A percentile compares a stretch with the other conserved stretches of the same genome.
These are phyloP conservation scores for Clistopyga incitator DNA, from an alignment of 2,888 invertebrate genomes.

Conservation along the genomic window DNA sequence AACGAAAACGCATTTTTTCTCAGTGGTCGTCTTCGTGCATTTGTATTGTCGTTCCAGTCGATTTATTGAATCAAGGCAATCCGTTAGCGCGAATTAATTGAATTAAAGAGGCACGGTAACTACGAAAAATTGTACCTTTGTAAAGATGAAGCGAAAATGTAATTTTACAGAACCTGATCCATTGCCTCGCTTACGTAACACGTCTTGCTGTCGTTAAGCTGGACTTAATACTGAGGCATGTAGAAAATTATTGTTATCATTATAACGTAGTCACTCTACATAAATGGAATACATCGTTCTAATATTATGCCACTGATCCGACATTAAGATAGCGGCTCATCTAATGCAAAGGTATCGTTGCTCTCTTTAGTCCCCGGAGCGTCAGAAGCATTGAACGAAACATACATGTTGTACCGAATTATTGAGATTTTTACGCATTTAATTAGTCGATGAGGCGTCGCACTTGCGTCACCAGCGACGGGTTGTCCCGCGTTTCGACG, in stretches of 20 bases:
- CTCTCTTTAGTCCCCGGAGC: neutral
- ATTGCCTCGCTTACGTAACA: neutral
- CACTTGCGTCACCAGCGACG: constrained; percentile 4
- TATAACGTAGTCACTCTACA: neutral
- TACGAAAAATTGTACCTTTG: neutral
- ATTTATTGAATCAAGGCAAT: constrained; percentile 7
- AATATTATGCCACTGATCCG: constrained; percentile 47
- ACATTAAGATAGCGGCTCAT: constrained; percentile 7
- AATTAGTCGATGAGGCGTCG: neutral
- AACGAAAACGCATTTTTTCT: too few species aligned
- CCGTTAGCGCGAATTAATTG: neutral
- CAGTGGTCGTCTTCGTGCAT: neutral
- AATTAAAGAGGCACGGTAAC: neutral
- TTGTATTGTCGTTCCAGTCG: neutral
- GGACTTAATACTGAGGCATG: constrained; percentile 11
- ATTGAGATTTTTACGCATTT: neutral
- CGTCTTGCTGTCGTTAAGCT: neutral
- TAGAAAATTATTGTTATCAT: constrained; percentile 29
- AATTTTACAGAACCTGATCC: neutral
- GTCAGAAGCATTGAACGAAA: neutral
- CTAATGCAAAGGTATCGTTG: neutral
- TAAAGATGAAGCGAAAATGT: neutral
- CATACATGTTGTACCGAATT: neutral
- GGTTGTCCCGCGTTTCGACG: constrained; percentile 2
- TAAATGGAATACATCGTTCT: constrained; percentile 20